These are phyloP conservation scores for Aphidoletes aphidimyza DNA, from an alignment of 2,888 invertebrate genomes.

Conservation along the genomic window DNA sequence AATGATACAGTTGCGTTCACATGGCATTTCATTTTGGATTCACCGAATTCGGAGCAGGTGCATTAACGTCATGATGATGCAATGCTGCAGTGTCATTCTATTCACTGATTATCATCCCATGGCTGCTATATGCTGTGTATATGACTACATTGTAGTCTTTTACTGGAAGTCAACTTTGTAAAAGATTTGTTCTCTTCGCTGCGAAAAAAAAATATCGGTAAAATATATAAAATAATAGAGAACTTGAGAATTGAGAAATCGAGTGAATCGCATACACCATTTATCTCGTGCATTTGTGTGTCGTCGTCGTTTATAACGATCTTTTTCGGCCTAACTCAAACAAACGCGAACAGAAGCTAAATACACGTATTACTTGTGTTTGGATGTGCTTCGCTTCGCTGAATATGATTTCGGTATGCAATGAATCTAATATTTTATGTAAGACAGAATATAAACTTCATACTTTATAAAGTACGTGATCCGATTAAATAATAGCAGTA, in stretches of 20 bases:
- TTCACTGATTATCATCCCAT: background rate
- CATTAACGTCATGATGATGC: background rate
- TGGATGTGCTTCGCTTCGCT: conserved; percentile 21
- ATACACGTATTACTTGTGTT: background rate
- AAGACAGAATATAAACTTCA: conserved; percentile 53
- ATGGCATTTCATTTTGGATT: background rate
- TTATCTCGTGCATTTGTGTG: background rate
- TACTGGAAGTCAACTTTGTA: background rate
- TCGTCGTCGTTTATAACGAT: background rate
- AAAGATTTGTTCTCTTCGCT: background rate
- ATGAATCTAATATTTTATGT: conserved; percentile 54
- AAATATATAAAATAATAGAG: background rate
- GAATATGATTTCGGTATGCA: background rate
- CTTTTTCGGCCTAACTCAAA: background rate
- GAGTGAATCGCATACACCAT: background rate
- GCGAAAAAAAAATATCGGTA: background rate
- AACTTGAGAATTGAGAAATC: background rate
- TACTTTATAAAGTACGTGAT: conserved; percentile 54
- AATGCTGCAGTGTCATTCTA: background rate
- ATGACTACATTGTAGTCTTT: background rate
- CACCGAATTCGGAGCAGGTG: background rate
- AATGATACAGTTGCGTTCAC: background rate
- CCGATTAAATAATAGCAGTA: conserved; percentile 51
- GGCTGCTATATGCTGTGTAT: background rate
- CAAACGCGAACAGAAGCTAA: background rate